These are phyloP conservation scores for Corydoras sp. DNA, from an alignment of 2,113 vertebrate genomes.

Conservation along the genomic window DNA sequence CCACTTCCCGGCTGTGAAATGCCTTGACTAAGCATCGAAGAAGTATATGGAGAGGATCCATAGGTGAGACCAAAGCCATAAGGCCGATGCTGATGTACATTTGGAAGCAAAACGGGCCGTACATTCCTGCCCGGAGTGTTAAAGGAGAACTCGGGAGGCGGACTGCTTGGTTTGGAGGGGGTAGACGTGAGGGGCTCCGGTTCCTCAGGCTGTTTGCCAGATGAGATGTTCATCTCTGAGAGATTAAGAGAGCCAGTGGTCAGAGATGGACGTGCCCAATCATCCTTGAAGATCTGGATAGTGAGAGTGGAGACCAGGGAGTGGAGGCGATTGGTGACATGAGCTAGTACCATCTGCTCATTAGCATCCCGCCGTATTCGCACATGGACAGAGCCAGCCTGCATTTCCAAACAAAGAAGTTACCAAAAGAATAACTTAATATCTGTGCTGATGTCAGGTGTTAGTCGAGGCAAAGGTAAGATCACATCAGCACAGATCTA, in stretches of 20 bases:
- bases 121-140: conserved; percentile 82
- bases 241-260: conserved; percentile 69
- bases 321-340: conserved; percentile 88
- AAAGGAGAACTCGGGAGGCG: conserved; percentile 92
- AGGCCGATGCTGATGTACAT: conserved; percentile 70
- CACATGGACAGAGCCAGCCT: conserved; percentile 94
- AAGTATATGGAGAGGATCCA: conserved; percentile 65
- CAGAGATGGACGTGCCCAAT: conserved; percentile 85
- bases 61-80: conserved; percentile 74
- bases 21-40: conserved; percentile 67
- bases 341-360: conserved; percentile 95
- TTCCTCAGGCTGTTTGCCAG: conserved; percentile 58
- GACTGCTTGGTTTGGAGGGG: conserved; percentile 80
- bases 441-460: too few species aligned
- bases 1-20: conserved; percentile 54
- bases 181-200: conserved; percentile 81
- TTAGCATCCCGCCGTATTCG: conserved; percentile 94
- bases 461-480: too few species aligned
- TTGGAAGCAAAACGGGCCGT: conserved; percentile 73
- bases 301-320: conserved; percentile 85
- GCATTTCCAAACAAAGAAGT: conserved; percentile 25
- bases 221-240: conserved; percentile 71
- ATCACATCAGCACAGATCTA: too few species aligned
- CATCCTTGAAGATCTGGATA: conserved; percentile 96
- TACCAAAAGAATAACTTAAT: too few species aligned